phyloP scores from a whole-genome alignment of 2,888 invertebrate genomes.

The Hanleya hanleyi region DNA sequence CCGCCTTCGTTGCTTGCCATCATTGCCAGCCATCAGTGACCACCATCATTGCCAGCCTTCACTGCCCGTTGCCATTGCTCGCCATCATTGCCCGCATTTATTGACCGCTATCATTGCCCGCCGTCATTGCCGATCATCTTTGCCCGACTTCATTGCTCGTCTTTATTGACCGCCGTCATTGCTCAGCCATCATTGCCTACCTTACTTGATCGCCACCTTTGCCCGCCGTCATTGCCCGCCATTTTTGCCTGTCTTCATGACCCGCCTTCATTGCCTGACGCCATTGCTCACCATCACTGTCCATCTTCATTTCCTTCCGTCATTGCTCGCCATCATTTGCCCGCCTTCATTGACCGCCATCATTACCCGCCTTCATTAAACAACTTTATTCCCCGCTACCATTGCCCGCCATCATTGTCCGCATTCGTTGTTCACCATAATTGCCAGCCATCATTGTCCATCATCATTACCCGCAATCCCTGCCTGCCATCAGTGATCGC shows the following conservation, averaged over 20 bases:
- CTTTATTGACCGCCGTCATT: neutral
- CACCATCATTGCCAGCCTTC: neutral
- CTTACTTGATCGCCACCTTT: neutral
- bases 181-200: neutral
- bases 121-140: neutral
- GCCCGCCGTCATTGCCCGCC: neutral
- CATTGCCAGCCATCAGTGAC: neutral
- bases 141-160: neutral
- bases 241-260: neutral
- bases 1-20: neutral
- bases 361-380: too few relatives aligned
- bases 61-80: neutral
- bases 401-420: neutral
- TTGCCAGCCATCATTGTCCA: neutral
- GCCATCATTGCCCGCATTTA: neutral
- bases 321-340: neutral
- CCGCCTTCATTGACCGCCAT: too few relatives aligned
- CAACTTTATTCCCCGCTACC: too few relatives aligned
- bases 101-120: neutral
- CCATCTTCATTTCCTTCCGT: neutral
- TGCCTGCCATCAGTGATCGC: too few relatives aligned
- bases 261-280: neutral
- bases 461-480: too few relatives aligned
- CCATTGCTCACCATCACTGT: neutral
- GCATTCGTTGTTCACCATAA: neutral